These are phyloP conservation scores for Dendrolimus houi DNA, from an alignment of 2,888 invertebrate genomes.

Conservation along the genomic window DNA sequence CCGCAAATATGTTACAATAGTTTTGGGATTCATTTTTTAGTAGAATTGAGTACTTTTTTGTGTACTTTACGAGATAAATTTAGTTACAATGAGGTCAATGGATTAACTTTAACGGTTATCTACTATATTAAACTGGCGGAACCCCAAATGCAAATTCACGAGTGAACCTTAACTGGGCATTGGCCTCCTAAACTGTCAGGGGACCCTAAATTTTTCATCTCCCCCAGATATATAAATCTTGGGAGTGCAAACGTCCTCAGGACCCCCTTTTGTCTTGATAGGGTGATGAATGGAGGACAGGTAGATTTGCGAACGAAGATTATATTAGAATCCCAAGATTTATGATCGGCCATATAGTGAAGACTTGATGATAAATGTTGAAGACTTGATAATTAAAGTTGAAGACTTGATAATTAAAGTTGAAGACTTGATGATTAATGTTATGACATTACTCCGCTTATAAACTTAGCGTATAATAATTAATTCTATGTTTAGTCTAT, in stretches of 20 bases:
- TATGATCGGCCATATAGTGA: neutral
- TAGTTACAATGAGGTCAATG: no score
- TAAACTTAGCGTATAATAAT: no score
- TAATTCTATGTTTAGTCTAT: no score
- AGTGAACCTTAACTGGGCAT: conserved; percentile 35
- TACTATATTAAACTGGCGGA: neutral
- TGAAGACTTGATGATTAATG: neutral
- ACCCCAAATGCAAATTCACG: conserved; percentile 9
- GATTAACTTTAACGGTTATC: no score
- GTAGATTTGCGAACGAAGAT: neutral
- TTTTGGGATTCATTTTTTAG: no score
- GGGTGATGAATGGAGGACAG: neutral
- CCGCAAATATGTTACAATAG: no score
- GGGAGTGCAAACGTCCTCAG: neutral
- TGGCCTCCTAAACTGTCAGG: conserved; percentile 29
- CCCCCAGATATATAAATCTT: conserved; percentile 15
- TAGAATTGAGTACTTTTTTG: no score
- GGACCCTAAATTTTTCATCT: conserved; percentile 37
- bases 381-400: neutral
- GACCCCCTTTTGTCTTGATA: neutral
- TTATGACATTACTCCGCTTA: no score
- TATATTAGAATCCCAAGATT: neutral
- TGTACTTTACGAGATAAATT: no score
- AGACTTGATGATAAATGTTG: neutral
- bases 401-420: neutral